phyloP scores from a whole-genome alignment of 2,113 vertebrate species.

The Thunnus thynnus region DNA sequence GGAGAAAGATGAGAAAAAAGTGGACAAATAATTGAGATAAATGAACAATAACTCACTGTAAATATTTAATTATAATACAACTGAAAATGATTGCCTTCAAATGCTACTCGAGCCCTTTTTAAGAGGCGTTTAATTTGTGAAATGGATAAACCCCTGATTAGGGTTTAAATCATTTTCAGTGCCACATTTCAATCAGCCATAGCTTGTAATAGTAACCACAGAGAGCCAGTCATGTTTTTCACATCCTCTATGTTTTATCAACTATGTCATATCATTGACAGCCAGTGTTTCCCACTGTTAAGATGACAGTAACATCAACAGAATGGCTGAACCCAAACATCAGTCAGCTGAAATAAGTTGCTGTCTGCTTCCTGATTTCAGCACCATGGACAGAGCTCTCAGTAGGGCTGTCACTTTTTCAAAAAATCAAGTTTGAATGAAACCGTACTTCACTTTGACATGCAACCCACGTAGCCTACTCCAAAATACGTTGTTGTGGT shows the following conservation, averaged over 20 bases:
- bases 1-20: background rate
- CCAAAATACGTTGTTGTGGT: too few relatives aligned
- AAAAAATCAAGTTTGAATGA: background rate
- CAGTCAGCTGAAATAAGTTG: background rate
- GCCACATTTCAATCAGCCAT: background rate
- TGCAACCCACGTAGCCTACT: too few relatives aligned
- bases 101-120: too few relatives aligned
- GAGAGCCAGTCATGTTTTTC: background rate
- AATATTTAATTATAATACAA: background rate
- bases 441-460: too few relatives aligned
- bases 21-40: background rate
- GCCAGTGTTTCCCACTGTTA: constrained; percentile 14
- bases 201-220: background rate
- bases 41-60: background rate
- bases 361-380: constrained; percentile 20
- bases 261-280: constrained; percentile 1
- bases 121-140: too few relatives aligned
- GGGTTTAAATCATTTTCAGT: too few relatives aligned
- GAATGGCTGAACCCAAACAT: background rate
- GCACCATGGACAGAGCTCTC: constrained; percentile 49
- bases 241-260: background rate
- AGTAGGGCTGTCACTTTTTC: background rate
- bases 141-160: too few relatives aligned
- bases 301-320: constrained; percentile 12
- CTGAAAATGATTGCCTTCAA: background rate